A percentile compares a stretch with the other conserved stretches of the same genome.
Evolutionary conservation across 2,888 invertebrate species (phyloP).

Genomic region (Pyrrhia umbra): DNA sequence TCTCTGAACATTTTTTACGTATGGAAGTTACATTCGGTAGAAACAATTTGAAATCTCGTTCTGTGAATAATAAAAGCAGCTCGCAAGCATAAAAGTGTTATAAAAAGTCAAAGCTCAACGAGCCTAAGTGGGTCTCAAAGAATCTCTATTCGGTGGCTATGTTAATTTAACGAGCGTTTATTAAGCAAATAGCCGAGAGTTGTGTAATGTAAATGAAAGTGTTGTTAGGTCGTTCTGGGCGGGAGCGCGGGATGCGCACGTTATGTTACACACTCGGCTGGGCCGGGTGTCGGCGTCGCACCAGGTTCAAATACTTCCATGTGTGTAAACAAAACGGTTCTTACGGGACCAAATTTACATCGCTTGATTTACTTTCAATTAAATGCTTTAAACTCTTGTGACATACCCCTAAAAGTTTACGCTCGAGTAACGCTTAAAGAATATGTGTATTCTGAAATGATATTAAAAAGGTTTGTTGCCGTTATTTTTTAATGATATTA

Average conservation of each 20-base stretch:
- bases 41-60: conserved; percentile 33
- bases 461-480: conserved; percentile 23
- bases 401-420: conserved; percentile 62
- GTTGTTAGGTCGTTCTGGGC: conserved; percentile 67
- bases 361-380: conserved; percentile 69
- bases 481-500: conserved; percentile 31
- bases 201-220: conserved; percentile 72
- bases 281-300: conserved; percentile 56
- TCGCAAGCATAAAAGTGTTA: conserved; percentile 33
- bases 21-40: conserved; percentile 20
- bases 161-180: conserved; percentile 75
- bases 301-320: conserved; percentile 65
- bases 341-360: conserved; percentile 58
- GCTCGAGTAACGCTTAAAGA: conserved; percentile 57
- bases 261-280: conserved; percentile 66
- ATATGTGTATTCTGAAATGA: conserved; percentile 34
- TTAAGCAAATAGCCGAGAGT: conserved; percentile 74
- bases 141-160: conserved; percentile 68
- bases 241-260: conserved; percentile 56
- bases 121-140: conserved; percentile 61
- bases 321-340: conserved; percentile 65
- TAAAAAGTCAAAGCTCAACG: conserved; percentile 57
- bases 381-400: conserved; percentile 66
- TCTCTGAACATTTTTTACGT: conserved; percentile 20
- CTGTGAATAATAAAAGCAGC: conserved; percentile 48